Base-by-base conservation (phyloP, 92 coral and sea anemone genomes). In the Pocillopora grandis region DNA sequence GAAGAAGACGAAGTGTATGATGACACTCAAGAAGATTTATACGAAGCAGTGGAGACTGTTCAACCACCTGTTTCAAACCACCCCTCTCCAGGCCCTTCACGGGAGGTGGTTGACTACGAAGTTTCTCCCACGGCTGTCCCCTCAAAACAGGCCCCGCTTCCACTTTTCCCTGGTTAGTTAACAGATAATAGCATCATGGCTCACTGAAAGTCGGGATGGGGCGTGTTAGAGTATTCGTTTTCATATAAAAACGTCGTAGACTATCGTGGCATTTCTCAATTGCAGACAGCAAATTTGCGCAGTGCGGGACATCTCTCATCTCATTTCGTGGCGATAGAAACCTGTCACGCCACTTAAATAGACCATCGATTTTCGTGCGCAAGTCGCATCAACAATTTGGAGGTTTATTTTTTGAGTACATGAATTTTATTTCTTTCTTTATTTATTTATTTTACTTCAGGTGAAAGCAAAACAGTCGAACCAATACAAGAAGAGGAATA, bases 1-100 rank as follows among this genome's bases (percentile, higher is more conserved):
- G 83, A 85, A 21, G 78, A 79, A 9, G 65, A 27, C 0, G 90
- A 87, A 1, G 23, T 63, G 55, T 86, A 86, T 67, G 93, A 86
- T 78, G 93, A 86, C 73, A 77, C 82, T 23, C 48, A 82, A 21
- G 88, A 81, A 68, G 88, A 88, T 9, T 49, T 78, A 12, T 87
- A 87, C 58, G 90, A 87, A 59, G 80, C 18, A 18, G 87, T 81
- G 15, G 81, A 80, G 33, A 68, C 21, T 20, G 27, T 19, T 9
- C 69, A 20, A 18, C 31, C 87, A 7, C 3, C 90, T 16, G 58
- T 36, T 5, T 36, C 83, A 13, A 59, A 31, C 77, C 77, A 77
- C 19, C 88, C 56, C 23, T 20, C 78, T 71, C 64, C 15, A 13
- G 62, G 69, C 5, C 78, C 75, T 12, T 8, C 36, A 2, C 62